A percentile compares a stretch with the other conserved stretches of the same genome.
These are phyloP conservation scores for Cydia amplana DNA, from an alignment of 1,140 invertebrate species.

Conservation along the genomic window DNA sequence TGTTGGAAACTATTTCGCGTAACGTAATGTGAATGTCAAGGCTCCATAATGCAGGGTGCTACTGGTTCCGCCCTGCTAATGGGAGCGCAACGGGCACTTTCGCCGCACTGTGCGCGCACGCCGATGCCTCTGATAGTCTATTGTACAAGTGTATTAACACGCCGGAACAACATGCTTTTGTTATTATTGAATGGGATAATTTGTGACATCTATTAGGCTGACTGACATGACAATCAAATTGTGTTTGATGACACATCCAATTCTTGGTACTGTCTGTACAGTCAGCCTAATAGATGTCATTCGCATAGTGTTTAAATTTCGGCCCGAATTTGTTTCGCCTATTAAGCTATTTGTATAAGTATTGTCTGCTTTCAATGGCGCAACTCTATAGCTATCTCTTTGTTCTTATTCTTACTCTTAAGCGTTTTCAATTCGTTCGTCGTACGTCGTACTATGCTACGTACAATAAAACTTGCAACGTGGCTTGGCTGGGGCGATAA, in stretches of 20 bases:
- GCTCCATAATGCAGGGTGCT: slow-evolving; percentile 11
- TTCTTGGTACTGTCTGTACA: slow-evolving; percentile 5
- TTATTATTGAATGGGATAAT: slow-evolving; percentile 26
- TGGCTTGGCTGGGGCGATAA: slow-evolving; percentile 13
- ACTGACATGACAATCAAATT: too few species aligned
- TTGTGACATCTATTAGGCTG: too few species aligned
- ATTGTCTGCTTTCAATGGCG: slow-evolving; percentile 8
- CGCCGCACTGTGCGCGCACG: slow-evolving; percentile 35
- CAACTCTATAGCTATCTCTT: neutral
- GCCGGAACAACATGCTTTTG: slow-evolving; percentile 22
- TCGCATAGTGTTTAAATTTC: neutral
- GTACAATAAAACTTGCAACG: neutral
- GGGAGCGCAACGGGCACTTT: slow-evolving; percentile 54
- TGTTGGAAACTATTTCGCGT: neutral
- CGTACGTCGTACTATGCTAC: neutral
- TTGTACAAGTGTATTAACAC: slow-evolving; percentile 12
- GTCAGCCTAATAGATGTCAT: neutral
- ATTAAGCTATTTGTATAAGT: neutral
- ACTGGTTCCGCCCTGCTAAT: slow-evolving; percentile 33
- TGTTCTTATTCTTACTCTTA: neutral
- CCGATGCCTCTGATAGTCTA: slow-evolving; percentile 20
- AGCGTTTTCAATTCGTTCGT: neutral
- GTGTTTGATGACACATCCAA: slow-evolving; percentile 10
- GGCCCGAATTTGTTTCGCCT: neutral
- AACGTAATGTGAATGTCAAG: slow-evolving; percentile 8